These are phyloP conservation scores for Isoperla grammatica DNA, from an alignment of 2,888 invertebrate species.

Conservation along the genomic window DNA sequence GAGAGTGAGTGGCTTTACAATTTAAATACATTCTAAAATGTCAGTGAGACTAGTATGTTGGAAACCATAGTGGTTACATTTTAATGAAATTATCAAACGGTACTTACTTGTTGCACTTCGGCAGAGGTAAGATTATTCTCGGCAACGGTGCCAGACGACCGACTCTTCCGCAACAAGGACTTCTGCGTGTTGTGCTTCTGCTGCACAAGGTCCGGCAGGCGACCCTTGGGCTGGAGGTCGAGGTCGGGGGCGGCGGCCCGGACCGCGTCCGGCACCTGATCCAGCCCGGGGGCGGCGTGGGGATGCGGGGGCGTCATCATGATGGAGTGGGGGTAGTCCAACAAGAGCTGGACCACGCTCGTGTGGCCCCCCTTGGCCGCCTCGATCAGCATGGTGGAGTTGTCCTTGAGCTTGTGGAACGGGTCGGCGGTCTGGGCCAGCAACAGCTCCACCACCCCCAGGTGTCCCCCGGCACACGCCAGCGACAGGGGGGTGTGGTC, in stretches of 20 bases:
- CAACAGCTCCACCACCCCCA: constrained; percentile 86
- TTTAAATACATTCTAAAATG: no score
- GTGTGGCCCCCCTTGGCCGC: constrained; percentile 98
- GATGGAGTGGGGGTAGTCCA: constrained; percentile 89
- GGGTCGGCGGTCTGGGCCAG: constrained; percentile 91
- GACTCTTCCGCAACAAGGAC: constrained; percentile 49
- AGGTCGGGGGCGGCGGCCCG: constrained; percentile 44
- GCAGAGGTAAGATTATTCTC: constrained; percentile 51
- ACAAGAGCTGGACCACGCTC: constrained; percentile 85
- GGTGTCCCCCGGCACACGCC: constrained; percentile 95
- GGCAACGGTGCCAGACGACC: constrained; percentile 47
- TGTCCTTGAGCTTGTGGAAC: constrained; percentile 95
- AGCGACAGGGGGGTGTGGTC: constrained; percentile 96
- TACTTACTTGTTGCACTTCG: constrained; percentile 50
- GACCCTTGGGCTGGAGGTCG: constrained; percentile 38
- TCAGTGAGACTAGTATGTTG: no score
- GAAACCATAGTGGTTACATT: no score
- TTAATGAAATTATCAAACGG: no score
- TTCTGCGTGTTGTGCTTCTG: constrained; percentile 43
- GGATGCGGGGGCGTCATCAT: constrained; percentile 51
- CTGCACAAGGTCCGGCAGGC: constrained; percentile 28
- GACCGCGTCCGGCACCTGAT: constrained; percentile 56
- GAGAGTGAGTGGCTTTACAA: no score
- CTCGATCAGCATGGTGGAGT: constrained; percentile 97
- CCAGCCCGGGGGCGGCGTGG: constrained; percentile 41